These are phyloP conservation scores for Tyrannus savana DNA, from an alignment of 2,113 vertebrate species.

Conservation along the genomic window DNA sequence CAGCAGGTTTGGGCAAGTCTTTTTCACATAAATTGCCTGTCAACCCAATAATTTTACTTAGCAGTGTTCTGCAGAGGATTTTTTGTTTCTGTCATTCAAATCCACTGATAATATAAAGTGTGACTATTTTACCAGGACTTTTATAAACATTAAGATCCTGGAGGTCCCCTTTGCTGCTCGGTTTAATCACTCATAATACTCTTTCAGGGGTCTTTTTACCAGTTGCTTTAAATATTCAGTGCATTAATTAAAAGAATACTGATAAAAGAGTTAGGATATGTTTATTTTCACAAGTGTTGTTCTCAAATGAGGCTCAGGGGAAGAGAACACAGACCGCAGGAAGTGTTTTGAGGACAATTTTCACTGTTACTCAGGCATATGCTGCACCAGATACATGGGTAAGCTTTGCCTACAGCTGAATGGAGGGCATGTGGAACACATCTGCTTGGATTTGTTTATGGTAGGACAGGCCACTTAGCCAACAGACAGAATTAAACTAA, in stretches of 20 bases:
- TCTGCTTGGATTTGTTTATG: conserved; percentile 56
- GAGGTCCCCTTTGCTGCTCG: neutral
- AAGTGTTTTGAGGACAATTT: conserved; percentile 3
- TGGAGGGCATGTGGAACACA: conserved; percentile 46
- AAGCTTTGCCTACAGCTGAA: conserved; percentile 40
- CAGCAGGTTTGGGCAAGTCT: neutral
- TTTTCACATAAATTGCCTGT: neutral
- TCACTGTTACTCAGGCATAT: neutral
- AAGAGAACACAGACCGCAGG: neutral
- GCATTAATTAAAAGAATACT: neutral
- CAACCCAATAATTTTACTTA: neutral
- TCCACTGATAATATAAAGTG: neutral
- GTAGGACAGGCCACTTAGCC: conserved; percentile 4
- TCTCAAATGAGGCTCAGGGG: neutral
- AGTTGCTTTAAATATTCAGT: neutral
- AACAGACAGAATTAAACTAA: conserved; percentile 41
- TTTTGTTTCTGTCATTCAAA: neutral
- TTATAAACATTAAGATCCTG: neutral
- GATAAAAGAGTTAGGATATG: neutral
- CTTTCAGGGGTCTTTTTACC: neutral
- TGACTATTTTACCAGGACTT: neutral
- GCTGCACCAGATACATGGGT: neutral
- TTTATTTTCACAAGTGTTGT: neutral
- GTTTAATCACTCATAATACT: neutral
- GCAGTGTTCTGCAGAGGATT: neutral